Evolutionary conservation across 2,888 invertebrate species (phyloP).

Genomic region (Periphyllus acericola): DNA sequence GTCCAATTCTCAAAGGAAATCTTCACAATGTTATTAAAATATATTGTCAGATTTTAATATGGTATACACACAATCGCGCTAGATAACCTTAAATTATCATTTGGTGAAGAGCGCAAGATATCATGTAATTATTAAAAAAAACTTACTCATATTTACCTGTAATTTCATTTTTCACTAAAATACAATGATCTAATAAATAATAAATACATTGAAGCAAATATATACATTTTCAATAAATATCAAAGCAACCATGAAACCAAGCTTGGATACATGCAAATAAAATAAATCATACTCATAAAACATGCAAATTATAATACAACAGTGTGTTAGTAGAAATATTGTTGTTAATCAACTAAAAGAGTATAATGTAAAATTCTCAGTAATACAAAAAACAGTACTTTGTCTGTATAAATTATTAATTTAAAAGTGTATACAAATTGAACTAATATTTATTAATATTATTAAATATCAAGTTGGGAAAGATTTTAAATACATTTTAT

Average conservation of each 20-base stretch:
- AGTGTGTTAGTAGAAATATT: constrained; percentile 46
- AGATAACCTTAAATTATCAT: constrained; percentile 62
- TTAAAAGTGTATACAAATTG: not conserved
- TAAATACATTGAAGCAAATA: constrained; percentile 50
- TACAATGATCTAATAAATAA: constrained; percentile 55
- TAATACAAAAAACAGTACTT: constrained; percentile 31
- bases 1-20: constrained; percentile 59
- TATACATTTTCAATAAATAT: constrained; percentile 20
- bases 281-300: constrained; percentile 47
- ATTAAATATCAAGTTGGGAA: not conserved
- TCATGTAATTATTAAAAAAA: constrained; percentile 43
- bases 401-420: constrained; percentile 2
- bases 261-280: constrained; percentile 56
- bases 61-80: constrained; percentile 48
- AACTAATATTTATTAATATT: not conserved
- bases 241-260: constrained; percentile 56
- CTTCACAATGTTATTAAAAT: constrained; percentile 58
- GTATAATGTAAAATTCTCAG: constrained; percentile 34
- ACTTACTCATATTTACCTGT: constrained; percentile 61
- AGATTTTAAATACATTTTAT: not conserved
- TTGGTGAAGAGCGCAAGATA: constrained; percentile 49
- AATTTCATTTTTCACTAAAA: constrained; percentile 43
- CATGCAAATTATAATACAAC: constrained; percentile 47
- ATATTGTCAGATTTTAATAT: constrained; percentile 54
- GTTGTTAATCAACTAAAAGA: constrained; percentile 49